Evolutionary conservation across 2,113 vertebrate genomes (phyloP).

Genomic region (Urocynchramus pylzowi): DNA sequence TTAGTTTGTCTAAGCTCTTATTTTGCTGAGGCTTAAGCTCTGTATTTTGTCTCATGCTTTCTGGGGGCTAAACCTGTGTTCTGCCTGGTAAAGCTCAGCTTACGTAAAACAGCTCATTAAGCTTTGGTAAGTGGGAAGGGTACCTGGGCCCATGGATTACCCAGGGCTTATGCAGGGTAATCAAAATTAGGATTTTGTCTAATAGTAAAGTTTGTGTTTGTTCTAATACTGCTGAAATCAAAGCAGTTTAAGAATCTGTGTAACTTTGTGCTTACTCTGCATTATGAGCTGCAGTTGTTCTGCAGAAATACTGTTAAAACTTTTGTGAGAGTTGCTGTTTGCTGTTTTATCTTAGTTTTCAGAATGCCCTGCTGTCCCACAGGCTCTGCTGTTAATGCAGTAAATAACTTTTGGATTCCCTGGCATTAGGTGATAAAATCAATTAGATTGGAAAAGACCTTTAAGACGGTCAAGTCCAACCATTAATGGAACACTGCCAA

Average conservation of each 20-base stretch:
- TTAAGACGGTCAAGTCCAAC: not conserved
- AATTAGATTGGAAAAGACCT: not conserved
- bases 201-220: not conserved
- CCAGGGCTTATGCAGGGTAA: not conserved
- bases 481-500: not conserved
- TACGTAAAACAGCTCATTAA: not conserved
- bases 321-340: not conserved
- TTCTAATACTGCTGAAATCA: not conserved
- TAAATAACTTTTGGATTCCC: not conserved
- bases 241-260: not conserved
- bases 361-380: not conserved
- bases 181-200: not conserved
- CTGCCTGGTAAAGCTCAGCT: not conserved
- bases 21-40: not conserved
- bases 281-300: not conserved
- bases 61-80: not conserved
- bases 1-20: not conserved
- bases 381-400: not conserved
- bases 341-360: not conserved
- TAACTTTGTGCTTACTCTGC: not conserved
- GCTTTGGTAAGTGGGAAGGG: not conserved
- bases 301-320: not conserved
- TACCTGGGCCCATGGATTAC: not conserved
- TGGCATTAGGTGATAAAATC: not conserved
- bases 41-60: not conserved